Evolutionary conservation across 1,140 invertebrate genomes (phyloP).

Genomic region (Heliconius eleuchia): DNA sequence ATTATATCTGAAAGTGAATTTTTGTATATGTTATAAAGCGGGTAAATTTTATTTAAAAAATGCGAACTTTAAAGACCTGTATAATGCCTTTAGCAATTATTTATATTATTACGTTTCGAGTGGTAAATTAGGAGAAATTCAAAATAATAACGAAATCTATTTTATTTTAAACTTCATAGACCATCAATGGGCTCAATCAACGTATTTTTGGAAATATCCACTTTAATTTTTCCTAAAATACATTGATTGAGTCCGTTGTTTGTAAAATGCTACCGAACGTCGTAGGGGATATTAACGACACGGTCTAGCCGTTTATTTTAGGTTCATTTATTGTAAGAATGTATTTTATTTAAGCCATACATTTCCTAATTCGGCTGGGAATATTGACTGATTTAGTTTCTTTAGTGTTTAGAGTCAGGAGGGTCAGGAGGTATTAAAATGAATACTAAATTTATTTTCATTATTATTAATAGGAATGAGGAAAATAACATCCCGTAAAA

Average conservation of each 20-base stretch:
- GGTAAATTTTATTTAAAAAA: conserved; percentile 11
- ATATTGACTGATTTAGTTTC: conserved; percentile 29
- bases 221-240: background rate
- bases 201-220: too few species aligned
- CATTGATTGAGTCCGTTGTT: conserved; percentile 30
- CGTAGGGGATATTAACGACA: conserved; percentile 63
- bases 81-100: background rate
- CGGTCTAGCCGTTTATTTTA: conserved; percentile 58
- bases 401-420: conserved; percentile 9
- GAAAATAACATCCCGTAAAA: conserved; percentile 25
- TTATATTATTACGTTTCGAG: background rate
- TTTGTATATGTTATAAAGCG: conserved; percentile 23
- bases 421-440: background rate
- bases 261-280: conserved; percentile 46
- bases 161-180: background rate
- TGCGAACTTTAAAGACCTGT: background rate
- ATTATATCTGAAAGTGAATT: conserved; percentile 17
- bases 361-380: conserved; percentile 33
- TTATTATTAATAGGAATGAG: conserved; percentile 13
- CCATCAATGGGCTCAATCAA: background rate
- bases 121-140: background rate
- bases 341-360: conserved; percentile 40
- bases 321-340: conserved; percentile 54
- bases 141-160: background rate
- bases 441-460: conserved; percentile 27